Evolutionary conservation across 2,888 invertebrate species (phyloP).

Genomic region (Hofmannophila pseudospretella): DNA sequence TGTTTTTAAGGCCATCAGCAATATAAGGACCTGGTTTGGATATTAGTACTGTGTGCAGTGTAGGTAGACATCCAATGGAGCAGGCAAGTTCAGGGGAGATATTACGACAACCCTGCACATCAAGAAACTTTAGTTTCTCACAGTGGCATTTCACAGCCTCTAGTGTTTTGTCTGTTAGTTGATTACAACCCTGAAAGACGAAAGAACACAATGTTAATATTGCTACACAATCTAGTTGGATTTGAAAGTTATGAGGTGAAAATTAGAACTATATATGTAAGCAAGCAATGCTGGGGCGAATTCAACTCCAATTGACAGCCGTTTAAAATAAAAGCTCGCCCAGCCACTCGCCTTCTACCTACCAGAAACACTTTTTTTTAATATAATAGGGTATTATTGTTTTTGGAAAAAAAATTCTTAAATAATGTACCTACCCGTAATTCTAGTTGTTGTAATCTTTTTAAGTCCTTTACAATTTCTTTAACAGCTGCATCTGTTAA

Average conservation of each 20-base stretch:
- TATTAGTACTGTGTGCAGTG: slow-evolving; percentile 65
- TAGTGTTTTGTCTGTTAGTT: slow-evolving; percentile 77
- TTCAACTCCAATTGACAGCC: too few relatives aligned
- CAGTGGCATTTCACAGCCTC: slow-evolving; percentile 69
- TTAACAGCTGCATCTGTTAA: slow-evolving; percentile 80
- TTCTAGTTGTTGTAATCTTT: slow-evolving; percentile 76
- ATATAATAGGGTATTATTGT: too few relatives aligned
- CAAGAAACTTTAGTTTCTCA: slow-evolving; percentile 73
- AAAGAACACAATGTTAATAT: too few relatives aligned
- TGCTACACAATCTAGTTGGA: too few relatives aligned
- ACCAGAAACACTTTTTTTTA: too few relatives aligned
- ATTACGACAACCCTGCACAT: slow-evolving; percentile 75
- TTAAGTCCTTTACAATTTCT: slow-evolving; percentile 51
- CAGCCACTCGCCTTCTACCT: too few relatives aligned
- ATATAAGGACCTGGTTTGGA: slow-evolving; percentile 68
- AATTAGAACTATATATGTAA: too few relatives aligned
- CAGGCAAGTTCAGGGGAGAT: slow-evolving; percentile 67
- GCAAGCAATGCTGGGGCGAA: too few relatives aligned
- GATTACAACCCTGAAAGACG: slow-evolving; percentile 78
- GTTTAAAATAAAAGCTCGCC: too few relatives aligned
- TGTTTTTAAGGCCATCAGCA: slow-evolving; percentile 34
- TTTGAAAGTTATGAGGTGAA: too few relatives aligned
- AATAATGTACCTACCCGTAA: slow-evolving; percentile 70
- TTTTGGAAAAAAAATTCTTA: too few relatives aligned
- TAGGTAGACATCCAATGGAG: slow-evolving; percentile 49